Percentiles rank a stretch among this genome's conserved stretches.
These are phyloP conservation scores for Thaleichthys pacificus DNA, from an alignment of 2,797 vertebrate genomes.

Conservation along the genomic window DNA sequence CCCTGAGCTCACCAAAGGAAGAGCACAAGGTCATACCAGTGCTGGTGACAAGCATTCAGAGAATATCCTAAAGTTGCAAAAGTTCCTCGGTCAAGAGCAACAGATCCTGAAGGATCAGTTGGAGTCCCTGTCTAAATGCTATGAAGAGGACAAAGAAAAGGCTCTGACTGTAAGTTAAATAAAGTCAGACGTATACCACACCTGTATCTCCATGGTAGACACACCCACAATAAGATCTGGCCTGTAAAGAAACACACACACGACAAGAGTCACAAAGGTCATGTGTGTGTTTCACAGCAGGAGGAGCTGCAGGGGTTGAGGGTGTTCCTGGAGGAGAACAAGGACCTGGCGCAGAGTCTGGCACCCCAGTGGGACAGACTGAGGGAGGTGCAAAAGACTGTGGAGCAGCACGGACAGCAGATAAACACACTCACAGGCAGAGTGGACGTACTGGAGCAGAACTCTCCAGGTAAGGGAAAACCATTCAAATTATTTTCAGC, in stretches of 20 bases:
- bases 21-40: conserved; percentile 10
- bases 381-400: conserved; percentile 41
- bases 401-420: conserved; percentile 46
- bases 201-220: not conserved
- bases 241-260: not conserved
- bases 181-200: conserved; percentile 2
- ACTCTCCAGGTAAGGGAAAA: conserved; percentile 6
- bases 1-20: conserved; percentile 3
- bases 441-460: conserved; percentile 46
- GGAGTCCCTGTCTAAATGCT: conserved; percentile 30
- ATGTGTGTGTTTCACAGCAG: conserved; percentile 16
- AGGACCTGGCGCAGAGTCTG: conserved; percentile 51
- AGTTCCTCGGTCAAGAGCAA: conserved; percentile 44
- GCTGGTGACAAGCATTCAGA: not conserved
- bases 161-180: conserved; percentile 35
- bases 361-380: conserved; percentile 43
- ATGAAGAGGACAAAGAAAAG: conserved; percentile 31
- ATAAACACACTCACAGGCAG: conserved; percentile 34
- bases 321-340: conserved; percentile 53
- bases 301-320: conserved; percentile 40
- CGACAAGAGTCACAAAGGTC: not conserved
- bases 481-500: not conserved
- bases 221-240: not conserved
- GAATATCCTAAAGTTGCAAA: not conserved
- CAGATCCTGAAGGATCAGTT: conserved; percentile 55